Conservation (phyloP, 2,888 invertebrate genomes). For the Penaeus monodon region DNA sequence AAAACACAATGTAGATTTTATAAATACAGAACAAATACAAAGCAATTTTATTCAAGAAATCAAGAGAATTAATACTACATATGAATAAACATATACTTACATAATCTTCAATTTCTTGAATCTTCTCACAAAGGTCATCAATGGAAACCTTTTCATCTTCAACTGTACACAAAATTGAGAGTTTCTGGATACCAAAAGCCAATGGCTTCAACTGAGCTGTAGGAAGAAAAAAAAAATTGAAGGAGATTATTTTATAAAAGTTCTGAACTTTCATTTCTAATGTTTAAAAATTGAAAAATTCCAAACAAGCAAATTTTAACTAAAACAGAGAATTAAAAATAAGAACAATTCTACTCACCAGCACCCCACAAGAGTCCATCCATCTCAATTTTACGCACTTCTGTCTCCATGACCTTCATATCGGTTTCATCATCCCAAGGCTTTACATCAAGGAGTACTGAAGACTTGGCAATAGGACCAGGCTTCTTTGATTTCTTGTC, state of each 20-base stretch:
- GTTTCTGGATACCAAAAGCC: slow-evolving; percentile 94
- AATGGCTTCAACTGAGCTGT: slow-evolving; percentile 86
- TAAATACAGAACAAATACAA: background rate
- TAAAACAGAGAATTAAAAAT: background rate
- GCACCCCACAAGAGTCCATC: slow-evolving; percentile 97
- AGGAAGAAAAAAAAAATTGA: background rate
- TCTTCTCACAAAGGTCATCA: slow-evolving; percentile 87
- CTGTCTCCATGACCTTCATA: slow-evolving; percentile 86
- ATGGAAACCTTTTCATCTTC: slow-evolving; percentile 97
- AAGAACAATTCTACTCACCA: slow-evolving; percentile 70
- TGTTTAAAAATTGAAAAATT: too few species aligned
- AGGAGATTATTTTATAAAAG: too few species aligned
- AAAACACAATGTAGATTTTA: background rate
- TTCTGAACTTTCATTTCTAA: too few species aligned
- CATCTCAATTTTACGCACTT: slow-evolving; percentile 86
- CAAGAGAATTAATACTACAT: too few species aligned
- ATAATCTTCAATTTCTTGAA: slow-evolving; percentile 90
- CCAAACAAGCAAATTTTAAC: too few species aligned
- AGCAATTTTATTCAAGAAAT: background rate
- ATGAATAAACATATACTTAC: slow-evolving; percentile 68
- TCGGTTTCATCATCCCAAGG: slow-evolving; percentile 97
- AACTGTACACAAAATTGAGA: slow-evolving; percentile 94
- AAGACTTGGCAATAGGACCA: slow-evolving; percentile 92
- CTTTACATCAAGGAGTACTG: slow-evolving; percentile 94
- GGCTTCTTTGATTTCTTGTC: slow-evolving; percentile 97